Evolutionary conservation across 2,797 vertebrate species (phyloP).

Genomic region (Taeniopygia guttata): DNA sequence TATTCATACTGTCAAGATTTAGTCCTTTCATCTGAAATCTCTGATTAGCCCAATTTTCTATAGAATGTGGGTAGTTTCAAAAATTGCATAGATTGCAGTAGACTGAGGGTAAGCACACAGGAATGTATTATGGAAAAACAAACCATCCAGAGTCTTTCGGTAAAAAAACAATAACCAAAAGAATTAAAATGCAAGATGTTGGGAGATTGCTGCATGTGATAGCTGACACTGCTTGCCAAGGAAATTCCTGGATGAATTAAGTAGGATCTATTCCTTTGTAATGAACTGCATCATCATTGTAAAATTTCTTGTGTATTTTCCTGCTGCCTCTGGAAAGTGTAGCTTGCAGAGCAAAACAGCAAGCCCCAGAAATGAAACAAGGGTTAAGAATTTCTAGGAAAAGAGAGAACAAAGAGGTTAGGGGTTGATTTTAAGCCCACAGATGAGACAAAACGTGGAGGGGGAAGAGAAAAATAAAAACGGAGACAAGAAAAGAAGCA

Average conservation of each 20-base stretch:
- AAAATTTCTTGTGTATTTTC: not conserved
- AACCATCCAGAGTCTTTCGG: not conserved
- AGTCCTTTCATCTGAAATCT: not conserved
- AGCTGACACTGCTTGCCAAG: not conserved
- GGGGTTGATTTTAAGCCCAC: not conserved
- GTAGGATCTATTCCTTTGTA: not conserved
- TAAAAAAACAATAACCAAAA: not conserved
- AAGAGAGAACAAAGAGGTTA: not conserved
- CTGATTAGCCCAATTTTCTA: not conserved
- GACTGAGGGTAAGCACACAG: not conserved
- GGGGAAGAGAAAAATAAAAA: not conserved
- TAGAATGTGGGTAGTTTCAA: not conserved
- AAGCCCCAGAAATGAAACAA: not conserved
- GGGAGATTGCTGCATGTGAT: not conserved
- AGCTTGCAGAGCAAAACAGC: not conserved
- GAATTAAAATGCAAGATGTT: not conserved
- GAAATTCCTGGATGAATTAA: not conserved
- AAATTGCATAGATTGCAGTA: not conserved
- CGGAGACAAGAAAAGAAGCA: not conserved
- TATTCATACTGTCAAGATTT: not conserved
- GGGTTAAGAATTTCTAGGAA: not conserved
- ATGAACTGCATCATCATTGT: not conserved
- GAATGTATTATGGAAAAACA: not conserved
- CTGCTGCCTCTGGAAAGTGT: not conserved
- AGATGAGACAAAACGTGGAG: not conserved